Percentiles rank a stretch among this genome's conserved stretches.
Conservation (phyloP, 2,797 vertebrate genomes). For the Silurus lanzhouensis region DNA sequence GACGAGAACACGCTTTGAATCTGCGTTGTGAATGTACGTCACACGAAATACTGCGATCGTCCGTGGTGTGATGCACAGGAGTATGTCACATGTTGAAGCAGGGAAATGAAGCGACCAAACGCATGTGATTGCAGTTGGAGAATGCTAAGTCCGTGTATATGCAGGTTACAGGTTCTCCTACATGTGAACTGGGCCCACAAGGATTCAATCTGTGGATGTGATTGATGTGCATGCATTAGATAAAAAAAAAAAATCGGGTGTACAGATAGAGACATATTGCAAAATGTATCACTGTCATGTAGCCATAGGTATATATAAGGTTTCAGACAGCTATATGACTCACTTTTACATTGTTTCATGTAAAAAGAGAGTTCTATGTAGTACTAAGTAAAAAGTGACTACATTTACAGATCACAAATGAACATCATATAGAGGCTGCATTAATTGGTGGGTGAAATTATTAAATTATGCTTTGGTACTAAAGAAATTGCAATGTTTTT, state of each 20-base stretch:
- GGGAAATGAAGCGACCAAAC: too few relatives aligned
- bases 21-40: constrained; percentile 24
- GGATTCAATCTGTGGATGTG: background rate
- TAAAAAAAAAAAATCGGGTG: background rate
- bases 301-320: background rate
- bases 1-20: constrained; percentile 2
- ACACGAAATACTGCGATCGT: constrained; percentile 10
- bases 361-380: too few relatives aligned
- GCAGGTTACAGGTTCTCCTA: background rate
- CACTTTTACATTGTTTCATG: background rate
- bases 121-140: background rate
- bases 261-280: background rate
- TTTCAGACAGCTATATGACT: background rate
- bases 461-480: background rate
- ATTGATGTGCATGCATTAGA: background rate
- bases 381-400: background rate
- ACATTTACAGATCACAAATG: background rate
- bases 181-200: background rate
- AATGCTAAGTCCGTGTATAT: background rate
- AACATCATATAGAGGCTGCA: background rate
- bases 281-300: too few relatives aligned
- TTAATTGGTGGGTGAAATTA: background rate
- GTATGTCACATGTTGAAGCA: background rate
- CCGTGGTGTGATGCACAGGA: background rate
- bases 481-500: constrained; percentile 7